Conservation (phyloP, 2,797 vertebrate genomes). For the Anisognathus igniventris region DNA sequence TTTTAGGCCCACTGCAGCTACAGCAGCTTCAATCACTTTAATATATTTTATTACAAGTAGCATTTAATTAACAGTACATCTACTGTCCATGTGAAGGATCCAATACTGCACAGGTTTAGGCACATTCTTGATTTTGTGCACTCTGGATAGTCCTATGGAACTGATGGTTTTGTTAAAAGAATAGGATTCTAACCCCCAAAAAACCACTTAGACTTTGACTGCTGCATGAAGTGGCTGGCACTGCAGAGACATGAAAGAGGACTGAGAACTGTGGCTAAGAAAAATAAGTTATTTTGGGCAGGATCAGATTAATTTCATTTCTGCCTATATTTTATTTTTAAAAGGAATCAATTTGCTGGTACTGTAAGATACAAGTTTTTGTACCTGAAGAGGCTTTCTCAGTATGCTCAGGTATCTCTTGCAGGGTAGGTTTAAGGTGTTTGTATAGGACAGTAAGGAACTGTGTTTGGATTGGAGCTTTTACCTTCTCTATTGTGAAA, state of each 20-base stretch:
- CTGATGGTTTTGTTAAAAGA: neutral
- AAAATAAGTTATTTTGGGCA: neutral
- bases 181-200: neutral
- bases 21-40: conserved; percentile 62
- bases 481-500: neutral
- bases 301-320: neutral
- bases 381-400: conserved; percentile 8
- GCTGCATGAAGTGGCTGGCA: neutral
- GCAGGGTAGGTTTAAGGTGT: neutral
- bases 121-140: neutral
- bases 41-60: conserved; percentile 67
- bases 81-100: conserved; percentile 30
- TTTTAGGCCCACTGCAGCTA: conserved; percentile 59
- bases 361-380: conserved; percentile 12
- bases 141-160: neutral
- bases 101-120: neutral
- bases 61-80: conserved; percentile 70
- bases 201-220: neutral
- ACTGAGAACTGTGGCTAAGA: neutral
- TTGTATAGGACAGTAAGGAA: neutral
- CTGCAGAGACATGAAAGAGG: neutral
- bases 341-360: conserved; percentile 5
- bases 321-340: neutral
- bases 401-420: neutral
- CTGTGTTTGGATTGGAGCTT: neutral